Conservation (phyloP, 2,888 invertebrate species). For the Spodoptera exigua region DNA sequence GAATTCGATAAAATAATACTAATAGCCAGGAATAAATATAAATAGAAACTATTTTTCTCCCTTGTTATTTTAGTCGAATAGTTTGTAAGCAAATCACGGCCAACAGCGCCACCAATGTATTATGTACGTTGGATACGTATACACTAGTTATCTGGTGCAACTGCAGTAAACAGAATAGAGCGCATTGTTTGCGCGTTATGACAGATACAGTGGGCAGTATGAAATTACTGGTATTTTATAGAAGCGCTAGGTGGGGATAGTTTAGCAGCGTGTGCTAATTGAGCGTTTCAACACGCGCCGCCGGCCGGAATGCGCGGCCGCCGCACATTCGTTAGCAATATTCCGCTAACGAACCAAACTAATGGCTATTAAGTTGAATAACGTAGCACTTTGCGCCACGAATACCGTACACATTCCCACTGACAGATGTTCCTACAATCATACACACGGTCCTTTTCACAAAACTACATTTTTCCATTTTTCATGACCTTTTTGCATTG, state of each 20-base stretch:
- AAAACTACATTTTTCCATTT: slow-evolving; percentile 37
- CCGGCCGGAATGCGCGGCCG: slow-evolving; percentile 75
- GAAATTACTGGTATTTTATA: slow-evolving; percentile 72
- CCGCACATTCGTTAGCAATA: slow-evolving; percentile 88
- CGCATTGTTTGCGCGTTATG: slow-evolving; percentile 31
- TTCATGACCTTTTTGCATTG: slow-evolving; percentile 41
- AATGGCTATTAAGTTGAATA: slow-evolving; percentile 88
- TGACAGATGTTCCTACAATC: slow-evolving; percentile 72
- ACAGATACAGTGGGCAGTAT: slow-evolving; percentile 56
- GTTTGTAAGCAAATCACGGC: slow-evolving; percentile 10
- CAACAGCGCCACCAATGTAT: slow-evolving; percentile 8
- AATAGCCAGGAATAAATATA: too few species aligned
- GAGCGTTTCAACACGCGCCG: slow-evolving; percentile 79
- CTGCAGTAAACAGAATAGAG: slow-evolving; percentile 9
- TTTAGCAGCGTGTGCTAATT: slow-evolving; percentile 81
- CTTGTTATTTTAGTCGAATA: too few species aligned
- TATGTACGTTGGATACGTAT: neutral
- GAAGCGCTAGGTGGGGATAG: slow-evolving; percentile 70
- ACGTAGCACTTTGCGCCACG: slow-evolving; percentile 84
- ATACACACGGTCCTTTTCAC: slow-evolving; percentile 55
- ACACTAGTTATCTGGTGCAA: slow-evolving; percentile 11
- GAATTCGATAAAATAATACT: too few species aligned
- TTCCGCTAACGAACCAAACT: slow-evolving; percentile 88
- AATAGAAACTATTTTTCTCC: too few species aligned
- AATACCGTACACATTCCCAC: slow-evolving; percentile 72